Evolutionary conservation across 2,797 vertebrate genomes (phyloP), one percentile per base, ranked within the genome.

Genomic region (Limnodromus scolopaceus): DNA sequence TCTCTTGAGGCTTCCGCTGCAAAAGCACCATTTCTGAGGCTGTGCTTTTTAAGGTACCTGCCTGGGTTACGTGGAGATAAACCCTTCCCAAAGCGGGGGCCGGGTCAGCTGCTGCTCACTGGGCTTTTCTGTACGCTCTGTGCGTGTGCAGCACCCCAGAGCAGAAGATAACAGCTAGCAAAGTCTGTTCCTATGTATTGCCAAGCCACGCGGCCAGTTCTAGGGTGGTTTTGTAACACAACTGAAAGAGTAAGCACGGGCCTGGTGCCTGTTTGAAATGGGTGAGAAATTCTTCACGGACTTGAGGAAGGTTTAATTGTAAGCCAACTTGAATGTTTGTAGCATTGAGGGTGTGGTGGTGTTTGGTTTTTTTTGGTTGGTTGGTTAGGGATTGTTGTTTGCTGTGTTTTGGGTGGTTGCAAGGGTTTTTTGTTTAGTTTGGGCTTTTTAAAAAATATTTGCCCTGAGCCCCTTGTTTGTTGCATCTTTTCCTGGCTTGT

Each of bases 31-130:
- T 2, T 34, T 78, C 49, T 53, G 46, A 57, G 84, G 81, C 30
- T 28, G 3, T 58, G 4, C 4, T 7, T 20, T 20, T 38, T 64
- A 23, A 84, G 34, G 4, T 10, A 9, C 3, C 2, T 16, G 48
- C 11, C 23, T 0, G 1, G 13, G 17, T 53, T 28, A 39, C 0
- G 1, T 49, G 54, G 46, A 19, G 20, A 19, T n/a, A 13, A 13
- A 32, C 13, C 20, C 25, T 20, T 71, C 39, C 27, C 51, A 49
- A 66, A 38, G 46, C 24, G 60, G 64, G 24, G 9, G 17, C 34
- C 1, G 1, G 6, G 68, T 48, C 36, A 46, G 28, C 38, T 77
- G 22, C 45, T 24, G 17, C 61, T 46, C 16, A 6, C 8, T 24
- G 82, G 66, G 12, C 43, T 75, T 51, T 28, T 22, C 6, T 15